These are phyloP conservation scores for Sogatella furcifera DNA, from an alignment of 1,140 invertebrate genomes.

Conservation along the genomic window DNA sequence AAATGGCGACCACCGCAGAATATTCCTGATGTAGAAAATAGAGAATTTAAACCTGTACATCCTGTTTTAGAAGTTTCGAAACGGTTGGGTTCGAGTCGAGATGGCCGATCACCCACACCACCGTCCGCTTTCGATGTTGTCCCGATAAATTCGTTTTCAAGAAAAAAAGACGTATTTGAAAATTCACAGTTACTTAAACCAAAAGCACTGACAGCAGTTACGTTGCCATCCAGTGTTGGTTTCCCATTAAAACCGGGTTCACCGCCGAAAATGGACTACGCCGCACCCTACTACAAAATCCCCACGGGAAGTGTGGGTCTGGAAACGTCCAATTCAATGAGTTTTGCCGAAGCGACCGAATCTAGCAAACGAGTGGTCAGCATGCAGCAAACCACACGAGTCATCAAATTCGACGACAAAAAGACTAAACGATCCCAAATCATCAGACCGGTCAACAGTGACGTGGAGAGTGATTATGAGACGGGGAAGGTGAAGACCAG, in stretches of 20 bases:
- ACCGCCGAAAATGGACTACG: constrained; percentile 45
- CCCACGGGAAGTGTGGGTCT: constrained; percentile 34
- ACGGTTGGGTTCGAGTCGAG: constrained; percentile 13
- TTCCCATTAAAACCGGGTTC: constrained; percentile 41
- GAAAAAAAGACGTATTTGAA: constrained; percentile 30
- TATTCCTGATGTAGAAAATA: constrained; percentile 38
- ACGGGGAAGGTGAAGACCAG: constrained; percentile 40
- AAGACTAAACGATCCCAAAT: constrained; percentile 32
- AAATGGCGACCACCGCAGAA: constrained; percentile 43
- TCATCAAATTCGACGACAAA: constrained; percentile 51
- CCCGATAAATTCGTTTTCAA: constrained; percentile 33
- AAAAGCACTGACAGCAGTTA: constrained; percentile 33
- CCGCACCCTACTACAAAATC: constrained; percentile 32
- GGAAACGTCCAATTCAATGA: constrained; percentile 52
- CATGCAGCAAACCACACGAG: constrained; percentile 52
- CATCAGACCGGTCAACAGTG: constrained; percentile 54
- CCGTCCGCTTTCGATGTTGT: constrained; percentile 44
- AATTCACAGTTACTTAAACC: constrained; percentile 35
- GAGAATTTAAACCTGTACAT: constrained; percentile 43
- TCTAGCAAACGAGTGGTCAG: constrained; percentile 49
- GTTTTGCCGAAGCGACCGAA: constrained; percentile 56
- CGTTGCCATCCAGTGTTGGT: constrained; percentile 26
- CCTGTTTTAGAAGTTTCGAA: constrained; percentile 40
- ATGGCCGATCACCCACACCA: constrained; percentile 25
- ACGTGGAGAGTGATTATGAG: constrained; percentile 53